These are phyloP conservation scores for Hirtodrosophila histrioides DNA, from an alignment of 2,888 invertebrate genomes.

Conservation along the genomic window DNA sequence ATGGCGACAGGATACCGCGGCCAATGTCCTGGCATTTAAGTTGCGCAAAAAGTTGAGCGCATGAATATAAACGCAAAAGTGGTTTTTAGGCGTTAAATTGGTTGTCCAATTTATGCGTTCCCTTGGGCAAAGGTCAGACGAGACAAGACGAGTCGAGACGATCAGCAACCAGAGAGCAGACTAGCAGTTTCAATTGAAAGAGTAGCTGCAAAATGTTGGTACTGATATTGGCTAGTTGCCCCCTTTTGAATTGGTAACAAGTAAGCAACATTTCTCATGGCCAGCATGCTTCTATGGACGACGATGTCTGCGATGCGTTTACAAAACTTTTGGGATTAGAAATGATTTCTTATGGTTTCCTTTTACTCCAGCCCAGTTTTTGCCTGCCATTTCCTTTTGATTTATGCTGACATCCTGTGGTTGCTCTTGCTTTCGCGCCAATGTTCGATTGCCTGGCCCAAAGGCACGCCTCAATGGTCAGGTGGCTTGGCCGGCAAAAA, in stretches of 20 bases:
- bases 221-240: slow-evolving; percentile 39
- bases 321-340: slow-evolving; percentile 76
- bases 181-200: slow-evolving; percentile 8
- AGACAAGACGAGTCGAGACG: not conserved
- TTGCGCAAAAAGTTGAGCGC: slow-evolving; percentile 52
- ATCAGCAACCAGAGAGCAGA: slow-evolving; percentile 2
- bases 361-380: slow-evolving; percentile 28
- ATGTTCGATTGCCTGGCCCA: slow-evolving; percentile 60
- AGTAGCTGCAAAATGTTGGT: slow-evolving; percentile 31
- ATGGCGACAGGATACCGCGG: slow-evolving; percentile 25
- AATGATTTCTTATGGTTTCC: slow-evolving; percentile 74
- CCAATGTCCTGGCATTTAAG: slow-evolving; percentile 63
- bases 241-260: slow-evolving; percentile 52
- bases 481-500: slow-evolving; percentile 57
- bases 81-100: slow-evolving; percentile 79
- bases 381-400: slow-evolving; percentile 67
- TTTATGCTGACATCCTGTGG: slow-evolving; percentile 81
- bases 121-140: slow-evolving; percentile 41
- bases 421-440: slow-evolving; percentile 34
- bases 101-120: slow-evolving; percentile 76
- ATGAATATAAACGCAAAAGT: slow-evolving; percentile 75
- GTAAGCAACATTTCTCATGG: slow-evolving; percentile 60
- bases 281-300: slow-evolving; percentile 49
- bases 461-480: slow-evolving; percentile 73
- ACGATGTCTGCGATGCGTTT: slow-evolving; percentile 48